A percentile compares a stretch with the other conserved stretches of the same genome.
Evolutionary conservation across 2,113 vertebrate genomes (phyloP).

Genomic region (Passer montanus): DNA sequence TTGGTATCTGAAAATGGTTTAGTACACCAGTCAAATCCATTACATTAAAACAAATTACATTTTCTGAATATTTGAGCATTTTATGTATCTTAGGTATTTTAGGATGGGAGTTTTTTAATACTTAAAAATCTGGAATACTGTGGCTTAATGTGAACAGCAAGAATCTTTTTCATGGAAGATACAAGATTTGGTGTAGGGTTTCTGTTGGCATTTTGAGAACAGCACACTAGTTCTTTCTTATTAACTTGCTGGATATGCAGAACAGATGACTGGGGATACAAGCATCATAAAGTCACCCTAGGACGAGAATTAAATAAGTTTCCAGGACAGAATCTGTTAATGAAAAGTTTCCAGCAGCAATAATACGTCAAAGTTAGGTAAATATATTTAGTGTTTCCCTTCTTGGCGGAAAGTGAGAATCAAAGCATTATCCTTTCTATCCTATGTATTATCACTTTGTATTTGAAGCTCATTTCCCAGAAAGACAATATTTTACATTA

Average conservation of each 20-base stretch:
- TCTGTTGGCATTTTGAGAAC: background rate
- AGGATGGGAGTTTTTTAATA: background rate
- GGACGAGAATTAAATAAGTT: background rate
- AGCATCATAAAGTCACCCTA: background rate
- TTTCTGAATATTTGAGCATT: background rate
- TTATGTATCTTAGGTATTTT: background rate
- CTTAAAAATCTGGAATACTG: background rate
- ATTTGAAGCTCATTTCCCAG: background rate
- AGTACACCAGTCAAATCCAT: background rate
- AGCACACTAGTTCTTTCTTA: background rate
- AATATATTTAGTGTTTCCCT: background rate
- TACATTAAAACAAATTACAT: background rate
- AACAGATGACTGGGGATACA: background rate
- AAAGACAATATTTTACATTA: background rate
- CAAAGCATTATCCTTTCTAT: background rate
- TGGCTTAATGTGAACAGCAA: background rate
- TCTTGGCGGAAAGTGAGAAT: background rate
- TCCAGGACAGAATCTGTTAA: background rate
- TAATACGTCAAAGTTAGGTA: background rate
- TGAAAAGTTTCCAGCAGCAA: background rate
- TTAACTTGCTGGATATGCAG: background rate
- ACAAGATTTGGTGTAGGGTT: background rate
- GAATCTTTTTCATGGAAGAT: background rate
- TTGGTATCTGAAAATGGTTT: background rate
- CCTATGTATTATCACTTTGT: background rate